These are phyloP conservation scores for Boloria selene DNA, from an alignment of 2,888 invertebrate genomes.

Conservation along the genomic window DNA sequence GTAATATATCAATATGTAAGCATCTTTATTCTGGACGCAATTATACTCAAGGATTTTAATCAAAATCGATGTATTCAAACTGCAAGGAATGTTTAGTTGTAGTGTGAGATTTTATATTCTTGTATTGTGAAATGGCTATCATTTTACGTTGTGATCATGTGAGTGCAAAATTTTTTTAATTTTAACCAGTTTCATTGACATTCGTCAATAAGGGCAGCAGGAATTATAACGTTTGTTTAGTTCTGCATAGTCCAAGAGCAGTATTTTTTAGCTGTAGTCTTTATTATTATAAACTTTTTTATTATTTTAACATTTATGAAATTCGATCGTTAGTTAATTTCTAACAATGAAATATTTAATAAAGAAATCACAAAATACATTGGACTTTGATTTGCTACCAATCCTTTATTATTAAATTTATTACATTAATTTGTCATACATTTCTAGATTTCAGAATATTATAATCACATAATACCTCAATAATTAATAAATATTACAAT, in stretches of 20 bases:
- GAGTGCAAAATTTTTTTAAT: constrained; percentile 76
- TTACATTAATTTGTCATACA: not conserved
- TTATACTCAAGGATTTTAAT: constrained; percentile 14
- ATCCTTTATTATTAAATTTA: not conserved
- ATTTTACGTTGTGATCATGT: constrained; percentile 81
- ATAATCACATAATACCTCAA: too few relatives aligned
- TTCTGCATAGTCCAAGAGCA: constrained; percentile 80
- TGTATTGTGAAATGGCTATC: constrained; percentile 77
- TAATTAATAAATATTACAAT: too few relatives aligned
- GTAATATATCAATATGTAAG: constrained; percentile 14
- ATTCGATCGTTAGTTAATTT: constrained; percentile 82
- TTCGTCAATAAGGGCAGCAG: constrained; percentile 74
- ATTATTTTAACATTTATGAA: constrained; percentile 77
- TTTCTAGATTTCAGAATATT: not conserved
- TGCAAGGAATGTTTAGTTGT: constrained; percentile 34
- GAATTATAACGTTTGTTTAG: constrained; percentile 59
- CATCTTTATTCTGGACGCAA: constrained; percentile 7
- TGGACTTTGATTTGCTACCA: constrained; percentile 55
- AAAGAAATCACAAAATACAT: constrained; percentile 77
- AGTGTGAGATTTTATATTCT: constrained; percentile 45
- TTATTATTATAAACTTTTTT: constrained; percentile 72
- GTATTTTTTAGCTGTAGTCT: constrained; percentile 81
- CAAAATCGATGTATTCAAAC: constrained; percentile 8
- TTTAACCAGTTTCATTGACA: constrained; percentile 69
- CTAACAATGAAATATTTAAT: constrained; percentile 82